Conservation (phyloP, 2,113 vertebrate species). For the Equus quagga region DNA sequence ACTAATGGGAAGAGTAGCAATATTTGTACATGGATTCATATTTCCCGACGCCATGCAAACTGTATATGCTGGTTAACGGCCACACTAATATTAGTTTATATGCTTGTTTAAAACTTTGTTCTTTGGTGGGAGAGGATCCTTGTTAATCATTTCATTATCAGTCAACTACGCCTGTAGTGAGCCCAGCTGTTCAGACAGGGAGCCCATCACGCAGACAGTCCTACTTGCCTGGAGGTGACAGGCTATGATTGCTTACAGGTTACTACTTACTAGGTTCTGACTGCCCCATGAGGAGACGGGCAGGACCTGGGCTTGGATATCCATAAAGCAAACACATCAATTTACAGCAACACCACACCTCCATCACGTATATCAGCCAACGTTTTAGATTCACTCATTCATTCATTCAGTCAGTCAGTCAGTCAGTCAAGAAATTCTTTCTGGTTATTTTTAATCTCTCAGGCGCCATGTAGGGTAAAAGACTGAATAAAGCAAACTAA, state of each 20-base stretch:
- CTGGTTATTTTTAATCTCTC: neutral
- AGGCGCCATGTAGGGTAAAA: neutral
- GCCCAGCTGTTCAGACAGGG: neutral
- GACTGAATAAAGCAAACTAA: neutral
- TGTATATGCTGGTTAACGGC: no score
- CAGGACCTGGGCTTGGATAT: no score
- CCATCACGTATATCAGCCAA: neutral
- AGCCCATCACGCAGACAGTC: neutral
- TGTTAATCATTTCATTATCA: neutral
- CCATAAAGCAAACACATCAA: neutral
- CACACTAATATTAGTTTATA: neutral
- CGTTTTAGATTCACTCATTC: neutral
- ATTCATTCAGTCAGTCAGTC: neutral
- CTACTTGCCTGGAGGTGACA: accelerated
- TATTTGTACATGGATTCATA: neutral
- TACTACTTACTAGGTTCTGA: accelerated
- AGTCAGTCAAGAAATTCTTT: neutral
- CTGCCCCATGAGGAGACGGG: neutral
- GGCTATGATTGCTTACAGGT: accelerated
- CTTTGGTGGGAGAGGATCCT: neutral
- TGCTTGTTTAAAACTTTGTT: neutral
- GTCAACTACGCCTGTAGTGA: neutral
- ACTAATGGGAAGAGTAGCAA: neutral
- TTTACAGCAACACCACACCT: neutral
- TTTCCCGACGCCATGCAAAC: neutral